These are phyloP conservation scores for Trissolcus basalis DNA, from an alignment of 1,140 invertebrate species.

Conservation along the genomic window DNA sequence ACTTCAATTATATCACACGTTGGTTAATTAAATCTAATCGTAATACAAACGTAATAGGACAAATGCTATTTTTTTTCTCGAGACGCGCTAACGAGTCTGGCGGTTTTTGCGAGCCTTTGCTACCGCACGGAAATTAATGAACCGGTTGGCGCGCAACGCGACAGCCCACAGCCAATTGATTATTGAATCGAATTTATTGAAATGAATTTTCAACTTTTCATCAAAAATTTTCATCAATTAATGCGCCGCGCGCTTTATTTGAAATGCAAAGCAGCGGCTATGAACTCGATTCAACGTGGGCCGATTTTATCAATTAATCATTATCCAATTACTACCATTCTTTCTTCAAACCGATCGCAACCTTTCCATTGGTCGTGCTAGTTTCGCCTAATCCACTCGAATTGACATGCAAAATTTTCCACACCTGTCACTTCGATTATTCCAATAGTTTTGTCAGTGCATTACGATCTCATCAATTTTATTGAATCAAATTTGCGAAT, in stretches of 20 bases:
- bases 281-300: slow-evolving; percentile 17
- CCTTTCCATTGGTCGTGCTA: slow-evolving; percentile 11
- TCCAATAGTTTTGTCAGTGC: too few relatives aligned
- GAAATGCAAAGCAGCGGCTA: slow-evolving; percentile 37
- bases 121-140: slow-evolving; percentile 47
- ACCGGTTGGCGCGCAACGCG: slow-evolving; percentile 43
- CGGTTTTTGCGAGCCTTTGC: slow-evolving; percentile 17
- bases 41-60: slow-evolving; percentile 37
- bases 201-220: slow-evolving; percentile 42
- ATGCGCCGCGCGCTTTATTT: slow-evolving; percentile 29
- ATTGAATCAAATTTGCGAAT: too few relatives aligned
- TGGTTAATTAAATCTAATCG: slow-evolving; percentile 47
- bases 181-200: slow-evolving; percentile 50
- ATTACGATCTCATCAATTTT: too few relatives aligned
- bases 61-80: slow-evolving; percentile 19
- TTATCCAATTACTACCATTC: slow-evolving; percentile 18
- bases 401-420: slow-evolving; percentile 7
- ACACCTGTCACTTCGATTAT: slow-evolving; percentile 11
- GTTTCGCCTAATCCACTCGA: slow-evolving; percentile 13
- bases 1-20: slow-evolving; percentile 25
- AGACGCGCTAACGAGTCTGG: slow-evolving; percentile 18
- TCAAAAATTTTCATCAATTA: slow-evolving; percentile 18
- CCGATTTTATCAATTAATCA: slow-evolving; percentile 30
- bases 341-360: too few relatives aligned
- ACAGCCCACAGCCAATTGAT: slow-evolving; percentile 20